phyloP scores from a whole-genome alignment of 2,797 vertebrate species.

The Lepus townsendii region DNA sequence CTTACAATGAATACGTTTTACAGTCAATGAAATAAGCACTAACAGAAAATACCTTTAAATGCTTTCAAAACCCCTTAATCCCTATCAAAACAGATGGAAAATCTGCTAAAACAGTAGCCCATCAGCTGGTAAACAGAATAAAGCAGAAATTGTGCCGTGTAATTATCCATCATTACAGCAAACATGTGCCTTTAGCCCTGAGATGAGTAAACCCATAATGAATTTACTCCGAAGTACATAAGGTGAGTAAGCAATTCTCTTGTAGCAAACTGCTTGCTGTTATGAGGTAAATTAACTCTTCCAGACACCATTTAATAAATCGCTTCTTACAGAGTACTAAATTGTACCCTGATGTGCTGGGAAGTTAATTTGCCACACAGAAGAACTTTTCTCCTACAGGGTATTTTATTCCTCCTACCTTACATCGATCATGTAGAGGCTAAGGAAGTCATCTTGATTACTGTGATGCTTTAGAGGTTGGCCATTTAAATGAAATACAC shows the following conservation, averaged over 20 bases:
- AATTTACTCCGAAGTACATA: constrained; percentile 52
- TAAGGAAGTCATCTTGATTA: constrained; percentile 9
- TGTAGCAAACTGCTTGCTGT: constrained; percentile 55
- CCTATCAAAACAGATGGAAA: constrained; percentile 48
- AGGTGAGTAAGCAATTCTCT: constrained; percentile 60
- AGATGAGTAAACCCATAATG: constrained; percentile 62
- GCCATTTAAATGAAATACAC: constrained; percentile 25
- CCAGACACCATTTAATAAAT: constrained; percentile 67
- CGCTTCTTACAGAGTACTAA: constrained; percentile 46
- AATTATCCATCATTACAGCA: constrained; percentile 50
- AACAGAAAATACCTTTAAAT: constrained; percentile 43
- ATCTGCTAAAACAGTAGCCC: not conserved
- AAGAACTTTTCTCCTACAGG: constrained; percentile 35
- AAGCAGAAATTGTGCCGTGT: not conserved
- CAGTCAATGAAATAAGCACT: not conserved
- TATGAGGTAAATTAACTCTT: constrained; percentile 72
- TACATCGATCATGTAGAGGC: not conserved
- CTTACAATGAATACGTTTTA: constrained; percentile 14
- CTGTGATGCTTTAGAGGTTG: not conserved
- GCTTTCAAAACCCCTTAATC: constrained; percentile 55
- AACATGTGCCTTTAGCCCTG: constrained; percentile 29
- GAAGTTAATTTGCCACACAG: constrained; percentile 51
- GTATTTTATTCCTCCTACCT: constrained; percentile 53
- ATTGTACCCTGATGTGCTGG: constrained; percentile 39
- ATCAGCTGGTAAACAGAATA: constrained; percentile 38